Evolutionary conservation across 2,888 invertebrate species (phyloP), one percentile per base, ranked within the genome.

Genomic region (Cryptophagus acutangulus): DNA sequence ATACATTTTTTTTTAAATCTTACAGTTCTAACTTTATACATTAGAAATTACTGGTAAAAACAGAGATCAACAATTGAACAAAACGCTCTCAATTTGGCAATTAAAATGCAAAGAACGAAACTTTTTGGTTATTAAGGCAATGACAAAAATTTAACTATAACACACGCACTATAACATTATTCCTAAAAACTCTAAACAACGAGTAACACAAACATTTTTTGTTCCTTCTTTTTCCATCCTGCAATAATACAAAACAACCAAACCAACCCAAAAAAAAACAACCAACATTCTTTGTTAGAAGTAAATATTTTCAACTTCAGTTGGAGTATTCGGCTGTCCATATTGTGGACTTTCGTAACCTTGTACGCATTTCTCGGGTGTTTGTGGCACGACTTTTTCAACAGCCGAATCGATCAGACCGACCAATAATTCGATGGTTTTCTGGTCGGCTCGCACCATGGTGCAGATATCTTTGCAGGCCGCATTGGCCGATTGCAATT

Each of bases 391-490:
- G 9, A 63, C 65, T 30, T 76, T 66, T 10, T 77, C 75, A 8
- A 79, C 71, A 9, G 77, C 74, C n/a, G 71, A 69, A 58, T 80
- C 79, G 36, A 79, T 76, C 54, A 78, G 74, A 17, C 72, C 65
- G 3, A 78, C 76, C 26, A 78, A 70, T 40, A 72, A 61, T 59
- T 79, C 77, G 13, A 78, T 73, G 8, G 73, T 71, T 10, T 71
- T 69, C 1, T 72, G 68, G 25, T 74, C 71, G 10, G 75, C 70
- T 36, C 71, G 66, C 24, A 77, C 73, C 54, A 79, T 55, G n/a
- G 46, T 54, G 46, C 71, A 71, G 31, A 70, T 63, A 43, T 71
- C 70, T 26, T 44, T 43, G 10, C 67, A 53, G 2, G 68, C 71
- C n/a, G 47, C 51, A 28, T 58, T 46, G 16, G 63, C 72, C 54